phyloP scores from a whole-genome alignment of 2,888 invertebrate species.

The Plagiodera versicolora region DNA sequence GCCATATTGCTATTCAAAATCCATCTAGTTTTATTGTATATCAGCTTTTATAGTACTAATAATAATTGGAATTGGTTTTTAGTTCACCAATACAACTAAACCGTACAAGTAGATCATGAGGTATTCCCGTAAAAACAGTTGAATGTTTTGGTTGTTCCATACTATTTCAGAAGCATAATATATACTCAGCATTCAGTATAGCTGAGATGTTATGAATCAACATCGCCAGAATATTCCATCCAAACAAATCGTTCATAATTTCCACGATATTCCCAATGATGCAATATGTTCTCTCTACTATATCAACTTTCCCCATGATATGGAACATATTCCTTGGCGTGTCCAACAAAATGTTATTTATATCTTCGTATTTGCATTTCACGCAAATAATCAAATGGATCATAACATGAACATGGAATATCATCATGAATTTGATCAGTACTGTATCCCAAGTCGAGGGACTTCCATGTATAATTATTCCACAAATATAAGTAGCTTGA shows the following conservation, averaged over 20 bases:
- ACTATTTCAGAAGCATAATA: too few relatives aligned
- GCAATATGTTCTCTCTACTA: not conserved
- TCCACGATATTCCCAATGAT: not conserved
- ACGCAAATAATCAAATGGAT: constrained; percentile 1
- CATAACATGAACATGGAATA: not conserved
- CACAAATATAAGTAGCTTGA: too few relatives aligned
- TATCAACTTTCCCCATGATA: not conserved
- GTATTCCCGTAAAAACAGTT: too few relatives aligned
- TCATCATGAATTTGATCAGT: not conserved
- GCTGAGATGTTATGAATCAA: not conserved
- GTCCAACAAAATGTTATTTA: not conserved
- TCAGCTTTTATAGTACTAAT: too few relatives aligned
- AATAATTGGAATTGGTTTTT: too few relatives aligned
- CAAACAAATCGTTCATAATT: not conserved
- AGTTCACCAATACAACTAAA: too few relatives aligned
- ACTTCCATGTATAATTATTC: too few relatives aligned
- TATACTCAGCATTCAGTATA: not conserved
- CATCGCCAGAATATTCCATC: not conserved
- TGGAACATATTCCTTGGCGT: not conserved
- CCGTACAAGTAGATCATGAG: too few relatives aligned
- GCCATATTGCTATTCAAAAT: too few relatives aligned
- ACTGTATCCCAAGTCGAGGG: too few relatives aligned
- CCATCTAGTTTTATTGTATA: too few relatives aligned
- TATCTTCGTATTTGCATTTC: not conserved
- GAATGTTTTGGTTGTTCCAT: too few relatives aligned